phyloP scores from a whole-genome alignment of 2,797 vertebrate species.

The Ptychadena robeensis region DNA sequence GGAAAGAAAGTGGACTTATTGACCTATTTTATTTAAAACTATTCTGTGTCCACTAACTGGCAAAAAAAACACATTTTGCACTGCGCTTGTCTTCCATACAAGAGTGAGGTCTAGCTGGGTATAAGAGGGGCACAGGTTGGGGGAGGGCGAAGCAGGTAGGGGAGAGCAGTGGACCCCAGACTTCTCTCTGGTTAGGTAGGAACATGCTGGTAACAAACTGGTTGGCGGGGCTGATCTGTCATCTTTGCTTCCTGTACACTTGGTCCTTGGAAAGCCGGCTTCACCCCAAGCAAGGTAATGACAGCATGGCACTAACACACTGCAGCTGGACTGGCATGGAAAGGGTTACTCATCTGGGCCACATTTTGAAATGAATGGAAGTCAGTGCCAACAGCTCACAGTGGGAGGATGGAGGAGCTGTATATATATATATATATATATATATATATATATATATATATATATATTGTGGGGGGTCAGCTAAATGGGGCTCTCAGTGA shows the following conservation, averaged over 20 bases:
- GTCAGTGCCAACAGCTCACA: background rate
- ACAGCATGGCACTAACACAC: conserved; percentile 30
- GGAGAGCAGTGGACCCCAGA: background rate
- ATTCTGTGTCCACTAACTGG: too few relatives aligned
- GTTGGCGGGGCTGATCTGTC: conserved; percentile 85
- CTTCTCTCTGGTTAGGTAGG: conserved; percentile 8
- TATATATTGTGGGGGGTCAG: too few relatives aligned
- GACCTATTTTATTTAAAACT: too few relatives aligned
- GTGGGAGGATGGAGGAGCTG: too few relatives aligned
- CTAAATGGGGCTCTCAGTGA: too few relatives aligned
- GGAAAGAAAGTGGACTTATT: too few relatives aligned
- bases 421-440: too few relatives aligned
- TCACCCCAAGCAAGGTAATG: conserved; percentile 90
- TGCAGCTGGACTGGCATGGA: background rate
- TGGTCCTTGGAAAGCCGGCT: conserved; percentile 78
- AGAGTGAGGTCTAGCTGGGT: conserved; percentile 45
- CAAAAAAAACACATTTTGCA: too few relatives aligned
- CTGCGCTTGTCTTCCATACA: too few relatives aligned
- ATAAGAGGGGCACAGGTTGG: conserved; percentile 40
- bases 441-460: too few relatives aligned
- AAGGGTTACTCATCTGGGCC: conserved; percentile 1
- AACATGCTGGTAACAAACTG: conserved; percentile 85
- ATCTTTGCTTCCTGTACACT: conserved; percentile 81
- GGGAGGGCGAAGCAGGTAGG: conserved; percentile 23
- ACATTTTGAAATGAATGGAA: conserved; percentile 17